Percentiles rank a stretch among this genome's conserved stretches.
phyloP scores from a whole-genome alignment of 2,797 vertebrate genomes.

The Scarus forsteni region DNA sequence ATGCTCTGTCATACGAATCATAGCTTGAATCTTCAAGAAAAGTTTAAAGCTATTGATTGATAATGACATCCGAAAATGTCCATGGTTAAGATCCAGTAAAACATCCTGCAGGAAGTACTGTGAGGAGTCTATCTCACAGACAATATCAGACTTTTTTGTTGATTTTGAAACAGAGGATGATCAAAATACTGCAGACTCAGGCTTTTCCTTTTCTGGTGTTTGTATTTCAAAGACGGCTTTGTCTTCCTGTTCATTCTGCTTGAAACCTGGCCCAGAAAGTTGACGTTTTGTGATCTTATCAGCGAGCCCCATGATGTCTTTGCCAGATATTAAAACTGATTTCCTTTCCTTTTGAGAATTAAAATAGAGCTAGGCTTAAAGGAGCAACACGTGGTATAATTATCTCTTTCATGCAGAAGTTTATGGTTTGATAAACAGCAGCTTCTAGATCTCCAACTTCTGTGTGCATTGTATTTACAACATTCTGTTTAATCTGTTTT shows the following conservation, averaged over 20 bases:
- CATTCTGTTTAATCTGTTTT: no score
- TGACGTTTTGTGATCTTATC: slow-evolving; percentile 87
- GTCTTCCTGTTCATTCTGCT: slow-evolving; percentile 84
- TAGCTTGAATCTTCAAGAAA: background rate
- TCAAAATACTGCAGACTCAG: slow-evolving; percentile 84
- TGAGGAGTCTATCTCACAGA: slow-evolving; percentile 22
- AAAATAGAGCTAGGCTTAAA: background rate
- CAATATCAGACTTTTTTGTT: slow-evolving; percentile 53
- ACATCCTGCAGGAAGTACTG: slow-evolving; percentile 41
- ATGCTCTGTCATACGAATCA: background rate
- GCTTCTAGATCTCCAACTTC: background rate
- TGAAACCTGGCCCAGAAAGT: slow-evolving; percentile 87
- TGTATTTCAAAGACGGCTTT: slow-evolving; percentile 89
- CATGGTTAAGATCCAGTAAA: slow-evolving; percentile 19
- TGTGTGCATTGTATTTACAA: background rate
- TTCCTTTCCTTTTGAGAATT: slow-evolving; percentile 7
- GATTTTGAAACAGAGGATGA: slow-evolving; percentile 65
- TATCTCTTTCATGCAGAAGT: background rate
- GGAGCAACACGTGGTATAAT: background rate
- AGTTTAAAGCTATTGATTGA: background rate
- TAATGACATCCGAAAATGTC: background rate
- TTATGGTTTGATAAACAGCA: background rate
- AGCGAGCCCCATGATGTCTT: slow-evolving; percentile 78
- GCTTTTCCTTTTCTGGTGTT: slow-evolving; percentile 61
- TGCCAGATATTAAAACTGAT: slow-evolving; percentile 84